These are phyloP conservation scores for Nephila pilipes DNA, from an alignment of 1,140 invertebrate genomes.

Conservation along the genomic window DNA sequence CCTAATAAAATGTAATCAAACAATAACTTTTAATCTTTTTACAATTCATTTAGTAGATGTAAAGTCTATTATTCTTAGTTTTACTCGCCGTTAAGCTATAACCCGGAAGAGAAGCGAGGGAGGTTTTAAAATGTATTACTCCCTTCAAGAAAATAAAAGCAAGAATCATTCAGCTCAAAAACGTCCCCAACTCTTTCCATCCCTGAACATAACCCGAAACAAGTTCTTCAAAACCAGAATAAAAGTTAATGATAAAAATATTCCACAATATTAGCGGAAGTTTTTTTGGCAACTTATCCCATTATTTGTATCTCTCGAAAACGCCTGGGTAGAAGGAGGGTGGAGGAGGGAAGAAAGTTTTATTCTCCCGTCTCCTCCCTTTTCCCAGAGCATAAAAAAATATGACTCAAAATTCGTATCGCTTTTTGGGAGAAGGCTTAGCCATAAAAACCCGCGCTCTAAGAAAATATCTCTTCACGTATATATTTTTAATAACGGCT, in stretches of 20 bases:
- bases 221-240: constrained; percentile 36
- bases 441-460: constrained; percentile 60
- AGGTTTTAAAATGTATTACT: no score
- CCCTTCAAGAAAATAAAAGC: no score
- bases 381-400: constrained; percentile 51
- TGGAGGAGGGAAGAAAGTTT: background rate
- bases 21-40: no score
- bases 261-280: constrained; percentile 56
- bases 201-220: background rate
- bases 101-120: no score
- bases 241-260: constrained; percentile 62
- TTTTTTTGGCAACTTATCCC: constrained; percentile 49
- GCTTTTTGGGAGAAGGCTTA: background rate
- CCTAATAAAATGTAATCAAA: no score
- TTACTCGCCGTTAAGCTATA: no score
- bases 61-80: no score
- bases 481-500: constrained; percentile 74
- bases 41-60: no score
- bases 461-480: constrained; percentile 59
- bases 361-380: background rate
- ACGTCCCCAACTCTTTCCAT: background rate
- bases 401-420: constrained; percentile 64
- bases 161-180: background rate
- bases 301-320: constrained; percentile 53
- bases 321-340: background rate